Conservation (phyloP, 2,888 invertebrate species). For the Oasisia sp. region DNA sequence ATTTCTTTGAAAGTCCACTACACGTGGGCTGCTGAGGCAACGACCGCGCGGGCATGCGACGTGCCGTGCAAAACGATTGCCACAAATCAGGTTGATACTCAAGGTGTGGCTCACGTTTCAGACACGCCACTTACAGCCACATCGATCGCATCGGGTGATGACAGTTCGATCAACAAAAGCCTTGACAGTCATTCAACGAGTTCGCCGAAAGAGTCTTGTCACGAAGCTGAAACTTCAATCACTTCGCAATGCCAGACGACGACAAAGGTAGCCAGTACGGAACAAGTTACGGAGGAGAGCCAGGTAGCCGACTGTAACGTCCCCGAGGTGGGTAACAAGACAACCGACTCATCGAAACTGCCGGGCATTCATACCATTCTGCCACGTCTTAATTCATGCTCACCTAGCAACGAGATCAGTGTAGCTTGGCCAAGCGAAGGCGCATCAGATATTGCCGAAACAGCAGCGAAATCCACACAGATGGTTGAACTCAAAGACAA, state of each 20-base stretch:
- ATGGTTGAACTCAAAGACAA: not conserved
- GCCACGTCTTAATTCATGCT: not conserved
- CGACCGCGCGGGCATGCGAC: no score
- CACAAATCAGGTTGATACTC: not conserved
- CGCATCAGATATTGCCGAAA: not conserved
- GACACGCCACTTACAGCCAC: not conserved
- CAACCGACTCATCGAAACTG: not conserved
- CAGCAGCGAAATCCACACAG: not conserved
- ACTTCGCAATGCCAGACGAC: not conserved
- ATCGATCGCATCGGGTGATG: not conserved
- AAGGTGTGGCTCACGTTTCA: not conserved
- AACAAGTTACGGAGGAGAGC: not conserved
- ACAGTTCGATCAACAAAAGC: not conserved
- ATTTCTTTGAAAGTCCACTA: slow-evolving; percentile 7
- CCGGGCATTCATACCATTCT: not conserved
- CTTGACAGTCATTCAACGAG: not conserved
- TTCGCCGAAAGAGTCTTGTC: not conserved
- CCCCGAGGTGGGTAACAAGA: not conserved
- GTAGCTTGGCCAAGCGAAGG: not conserved
- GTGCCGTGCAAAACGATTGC: not conserved
- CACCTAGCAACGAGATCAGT: not conserved
- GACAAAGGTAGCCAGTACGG: not conserved
- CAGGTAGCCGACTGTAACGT: not conserved
- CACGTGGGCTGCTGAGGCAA: not conserved
- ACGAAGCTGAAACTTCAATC: not conserved